Conservation (phyloP, 2,797 vertebrate species). For the Tinamus major region DNA sequence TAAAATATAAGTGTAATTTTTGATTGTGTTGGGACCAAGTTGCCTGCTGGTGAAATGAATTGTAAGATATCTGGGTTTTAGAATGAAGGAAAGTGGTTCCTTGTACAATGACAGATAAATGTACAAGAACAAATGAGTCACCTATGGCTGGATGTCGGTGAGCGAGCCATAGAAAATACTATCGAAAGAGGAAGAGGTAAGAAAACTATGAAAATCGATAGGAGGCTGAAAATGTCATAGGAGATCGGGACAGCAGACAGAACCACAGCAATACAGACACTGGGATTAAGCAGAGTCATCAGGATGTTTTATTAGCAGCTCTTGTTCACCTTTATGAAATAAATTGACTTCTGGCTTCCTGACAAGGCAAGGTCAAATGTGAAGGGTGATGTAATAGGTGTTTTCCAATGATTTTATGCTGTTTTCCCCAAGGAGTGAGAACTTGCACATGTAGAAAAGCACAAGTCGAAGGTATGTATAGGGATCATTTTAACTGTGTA, state of each 20-base stretch:
- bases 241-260: not conserved
- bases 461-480: not conserved
- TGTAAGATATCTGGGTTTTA: not conserved
- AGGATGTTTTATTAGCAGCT: not conserved
- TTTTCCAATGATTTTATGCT: conserved; percentile 21
- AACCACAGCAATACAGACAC: not conserved
- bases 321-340: conserved; percentile 36
- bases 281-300: not conserved
- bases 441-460: not conserved
- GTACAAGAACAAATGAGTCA: not conserved
- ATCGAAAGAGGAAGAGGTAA: not conserved
- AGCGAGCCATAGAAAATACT: not conserved
- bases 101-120: not conserved
- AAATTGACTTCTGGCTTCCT: not conserved
- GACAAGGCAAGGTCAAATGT: not conserved
- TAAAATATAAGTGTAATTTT: not conserved
- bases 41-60: not conserved
- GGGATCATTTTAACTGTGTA: not conserved
- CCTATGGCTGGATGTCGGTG: not conserved
- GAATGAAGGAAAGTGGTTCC: not conserved
- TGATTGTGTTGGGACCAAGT: not conserved
- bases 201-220: not conserved
- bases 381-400: not conserved
- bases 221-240: not conserved
- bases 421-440: not conserved